phyloP scores from a whole-genome alignment of 1,140 invertebrate species.

The Hyles euphorbiae region DNA sequence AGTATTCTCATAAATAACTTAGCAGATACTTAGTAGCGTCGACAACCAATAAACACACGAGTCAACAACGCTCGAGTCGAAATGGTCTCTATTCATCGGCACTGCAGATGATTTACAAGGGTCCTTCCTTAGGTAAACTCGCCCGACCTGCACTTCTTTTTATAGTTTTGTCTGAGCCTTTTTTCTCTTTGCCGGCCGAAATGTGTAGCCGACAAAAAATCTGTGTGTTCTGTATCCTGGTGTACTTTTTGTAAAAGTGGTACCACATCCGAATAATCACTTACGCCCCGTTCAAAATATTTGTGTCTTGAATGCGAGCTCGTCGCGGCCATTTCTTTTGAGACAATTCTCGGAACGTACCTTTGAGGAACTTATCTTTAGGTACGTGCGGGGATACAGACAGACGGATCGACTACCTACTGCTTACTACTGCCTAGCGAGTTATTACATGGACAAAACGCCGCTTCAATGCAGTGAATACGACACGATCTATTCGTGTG shows the following conservation, averaged over 20 bases:
- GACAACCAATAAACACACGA: conserved; percentile 66
- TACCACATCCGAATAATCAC: conserved; percentile 74
- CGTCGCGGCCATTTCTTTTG: conserved; percentile 49
- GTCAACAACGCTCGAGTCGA: conserved; percentile 63
- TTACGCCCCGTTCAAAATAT: conserved; percentile 71
- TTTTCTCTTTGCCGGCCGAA: conserved; percentile 64
- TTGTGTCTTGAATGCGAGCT: conserved; percentile 61
- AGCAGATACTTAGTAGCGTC: conserved; percentile 62
- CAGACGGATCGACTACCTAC: conserved; percentile 20
- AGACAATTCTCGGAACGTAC: conserved; percentile 51
- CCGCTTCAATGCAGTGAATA: conserved; percentile 14
- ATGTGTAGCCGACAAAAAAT: conserved; percentile 64
- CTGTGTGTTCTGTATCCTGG: conserved; percentile 64
- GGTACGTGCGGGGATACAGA: conserved; percentile 11
- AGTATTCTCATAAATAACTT: conserved; percentile 57
- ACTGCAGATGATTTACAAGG: conserved; percentile 73
- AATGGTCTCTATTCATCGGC: conserved; percentile 58
- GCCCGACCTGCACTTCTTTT: conserved; percentile 67
- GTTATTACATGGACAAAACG: background rate
- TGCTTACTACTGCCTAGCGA: no score
- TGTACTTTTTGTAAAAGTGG: conserved; percentile 66
- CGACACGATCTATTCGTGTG: conserved; percentile 18
- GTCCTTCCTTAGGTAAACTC: conserved; percentile 73
- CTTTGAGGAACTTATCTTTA: conserved; percentile 27
- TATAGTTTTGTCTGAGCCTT: conserved; percentile 66